Percentiles rank a stretch among this genome's conserved stretches.
Conservation (phyloP, 2,888 invertebrate genomes). For the Trilocha varians region DNA sequence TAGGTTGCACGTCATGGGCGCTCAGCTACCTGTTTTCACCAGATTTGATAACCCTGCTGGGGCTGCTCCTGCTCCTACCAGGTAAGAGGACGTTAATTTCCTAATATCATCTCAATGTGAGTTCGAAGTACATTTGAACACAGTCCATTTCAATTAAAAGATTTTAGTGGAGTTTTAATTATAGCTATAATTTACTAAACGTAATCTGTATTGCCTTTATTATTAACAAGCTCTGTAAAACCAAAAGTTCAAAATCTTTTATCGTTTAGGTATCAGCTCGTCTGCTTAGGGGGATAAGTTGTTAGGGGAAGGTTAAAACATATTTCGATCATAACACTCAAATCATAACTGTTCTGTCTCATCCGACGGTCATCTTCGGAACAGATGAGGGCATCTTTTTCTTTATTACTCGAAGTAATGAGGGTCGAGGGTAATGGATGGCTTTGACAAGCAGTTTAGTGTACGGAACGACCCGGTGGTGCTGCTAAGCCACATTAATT, state of each 20-base stretch:
- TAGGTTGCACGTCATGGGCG: constrained; percentile 95
- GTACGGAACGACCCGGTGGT: constrained; percentile 14
- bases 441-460: constrained; percentile 29
- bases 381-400: constrained; percentile 15
- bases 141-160: no score
- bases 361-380: constrained; percentile 5
- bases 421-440: constrained; percentile 23
- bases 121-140: no score
- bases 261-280: no score
- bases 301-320: background rate
- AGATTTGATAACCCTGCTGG: constrained; percentile 98
- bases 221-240: no score
- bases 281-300: background rate
- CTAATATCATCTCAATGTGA: no score
- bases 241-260: no score
- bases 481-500: constrained; percentile 29
- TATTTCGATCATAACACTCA: constrained; percentile 5
- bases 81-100: no score
- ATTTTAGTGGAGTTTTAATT: no score
- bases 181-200: no score
- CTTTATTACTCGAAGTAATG: constrained; percentile 25
- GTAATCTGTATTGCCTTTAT: no score
- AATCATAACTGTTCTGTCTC: constrained; percentile 7
- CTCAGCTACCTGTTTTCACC: constrained; percentile 95
- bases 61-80: constrained; percentile 83